Evolutionary conservation across 2,797 vertebrate species (phyloP).

Genomic region (Mormyrops attenuatus): DNA sequence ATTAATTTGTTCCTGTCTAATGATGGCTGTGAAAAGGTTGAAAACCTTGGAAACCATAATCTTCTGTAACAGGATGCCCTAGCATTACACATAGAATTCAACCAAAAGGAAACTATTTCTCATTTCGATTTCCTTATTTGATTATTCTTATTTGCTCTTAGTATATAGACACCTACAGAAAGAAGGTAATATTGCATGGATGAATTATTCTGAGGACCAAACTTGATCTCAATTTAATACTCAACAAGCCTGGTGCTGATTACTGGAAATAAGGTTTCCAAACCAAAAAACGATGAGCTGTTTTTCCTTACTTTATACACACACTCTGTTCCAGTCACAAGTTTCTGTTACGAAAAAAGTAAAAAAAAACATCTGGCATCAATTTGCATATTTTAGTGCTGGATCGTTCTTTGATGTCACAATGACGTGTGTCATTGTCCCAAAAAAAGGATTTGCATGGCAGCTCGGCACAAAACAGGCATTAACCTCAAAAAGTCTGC

Average conservation of each 20-base stretch:
- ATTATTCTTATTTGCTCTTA: neutral
- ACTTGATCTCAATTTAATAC: neutral
- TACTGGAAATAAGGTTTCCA: neutral
- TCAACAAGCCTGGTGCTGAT: neutral
- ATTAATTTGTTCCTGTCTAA: neutral
- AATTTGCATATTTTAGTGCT: constrained; percentile 7
- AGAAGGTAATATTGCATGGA: neutral
- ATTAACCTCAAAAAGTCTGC: neutral
- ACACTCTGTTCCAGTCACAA: neutral
- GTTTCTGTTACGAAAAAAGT: neutral
- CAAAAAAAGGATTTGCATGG: neutral
- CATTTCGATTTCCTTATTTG: neutral
- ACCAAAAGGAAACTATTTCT: neutral
- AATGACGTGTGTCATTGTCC: neutral
- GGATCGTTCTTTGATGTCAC: constrained; percentile 6
- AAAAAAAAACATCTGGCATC: neutral
- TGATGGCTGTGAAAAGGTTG: neutral
- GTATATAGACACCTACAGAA: neutral
- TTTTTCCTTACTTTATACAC: neutral
- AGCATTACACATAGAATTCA: neutral
- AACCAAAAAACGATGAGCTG: neutral
- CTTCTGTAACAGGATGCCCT: neutral
- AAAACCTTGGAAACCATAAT: neutral
- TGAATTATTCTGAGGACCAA: neutral
- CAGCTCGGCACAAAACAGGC: constrained; percentile 7